Evolutionary conservation across 2,888 invertebrate species (phyloP).

Genomic region (Drosophila mayaguana): DNA sequence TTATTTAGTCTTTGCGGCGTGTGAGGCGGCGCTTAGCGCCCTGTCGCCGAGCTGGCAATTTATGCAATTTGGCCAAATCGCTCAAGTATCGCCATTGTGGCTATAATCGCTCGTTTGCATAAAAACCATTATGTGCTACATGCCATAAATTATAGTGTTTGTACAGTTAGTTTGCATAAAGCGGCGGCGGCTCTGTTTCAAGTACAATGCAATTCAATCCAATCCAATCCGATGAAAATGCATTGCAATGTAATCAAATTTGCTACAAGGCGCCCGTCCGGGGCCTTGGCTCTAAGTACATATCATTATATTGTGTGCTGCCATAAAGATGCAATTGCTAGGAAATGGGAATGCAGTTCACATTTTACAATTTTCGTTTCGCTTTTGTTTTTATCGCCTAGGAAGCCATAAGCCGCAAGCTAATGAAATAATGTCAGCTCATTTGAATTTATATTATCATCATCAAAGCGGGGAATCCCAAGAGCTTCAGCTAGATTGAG

Average conservation of each 20-base stretch:
- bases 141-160: constrained; percentile 77
- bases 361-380: constrained; percentile 7
- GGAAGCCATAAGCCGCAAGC: constrained; percentile 32
- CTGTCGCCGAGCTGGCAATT: constrained; percentile 48
- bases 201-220: constrained; percentile 38
- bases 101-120: constrained; percentile 73
- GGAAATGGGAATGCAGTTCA: constrained; percentile 25
- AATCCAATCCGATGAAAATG: constrained; percentile 38
- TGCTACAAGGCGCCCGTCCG: constrained; percentile 35
- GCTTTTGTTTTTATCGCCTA: constrained; percentile 8
- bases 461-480: constrained; percentile 24
- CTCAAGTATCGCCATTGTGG: constrained; percentile 69
- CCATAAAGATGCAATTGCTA: constrained; percentile 33
- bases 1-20: constrained; percentile 10
- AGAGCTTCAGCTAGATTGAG: neutral
- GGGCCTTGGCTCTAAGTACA: constrained; percentile 47
- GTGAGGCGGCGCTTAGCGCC: constrained; percentile 46
- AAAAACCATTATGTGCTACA: constrained; percentile 78
- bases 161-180: constrained; percentile 77
- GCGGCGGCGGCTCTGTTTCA: constrained; percentile 44
- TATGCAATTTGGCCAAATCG: constrained; percentile 72
- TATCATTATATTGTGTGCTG: constrained; percentile 29
- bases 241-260: constrained; percentile 49
- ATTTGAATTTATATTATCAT: constrained; percentile 32
- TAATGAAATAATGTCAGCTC: constrained; percentile 22